phyloP scores from a whole-genome alignment of 2,888 invertebrate species.

The Standfussiana lucernea region DNA sequence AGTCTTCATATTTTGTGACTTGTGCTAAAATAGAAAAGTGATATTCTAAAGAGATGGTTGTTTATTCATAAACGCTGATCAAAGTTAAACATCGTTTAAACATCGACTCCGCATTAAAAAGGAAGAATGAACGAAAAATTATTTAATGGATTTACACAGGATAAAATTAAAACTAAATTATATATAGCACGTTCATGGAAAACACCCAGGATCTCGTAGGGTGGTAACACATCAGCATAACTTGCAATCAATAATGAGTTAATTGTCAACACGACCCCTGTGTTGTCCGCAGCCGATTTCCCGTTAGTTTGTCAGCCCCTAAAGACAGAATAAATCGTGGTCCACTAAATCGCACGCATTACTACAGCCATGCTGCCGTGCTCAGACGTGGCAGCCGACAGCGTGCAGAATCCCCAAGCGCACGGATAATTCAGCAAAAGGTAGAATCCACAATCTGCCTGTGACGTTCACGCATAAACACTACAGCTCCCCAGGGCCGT shows the following conservation, averaged over 20 bases:
- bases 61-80: neutral
- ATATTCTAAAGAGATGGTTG: neutral
- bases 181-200: neutral
- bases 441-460: slow-evolving; percentile 82
- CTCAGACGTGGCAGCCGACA: slow-evolving; percentile 65
- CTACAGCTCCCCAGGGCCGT: slow-evolving; percentile 80
- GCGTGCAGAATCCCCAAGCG: slow-evolving; percentile 78
- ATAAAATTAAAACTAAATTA: neutral
- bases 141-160: neutral
- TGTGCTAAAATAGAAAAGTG: slow-evolving; percentile 8
- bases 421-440: slow-evolving; percentile 83
- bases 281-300: slow-evolving; percentile 7
- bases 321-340: slow-evolving; percentile 60
- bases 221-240: neutral
- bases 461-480: slow-evolving; percentile 83
- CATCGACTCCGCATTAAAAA: neutral
- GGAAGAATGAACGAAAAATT: neutral
- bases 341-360: slow-evolving; percentile 56
- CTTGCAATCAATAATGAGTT: slow-evolving; percentile 9
- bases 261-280: slow-evolving; percentile 10
- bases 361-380: slow-evolving; percentile 33
- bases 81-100: neutral
- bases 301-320: slow-evolving; percentile 48
- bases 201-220: neutral
- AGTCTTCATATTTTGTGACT: slow-evolving; percentile 30